Base-by-base conservation (phyloP, 2,113 vertebrate species). In the Oreocharis arfaki region DNA sequence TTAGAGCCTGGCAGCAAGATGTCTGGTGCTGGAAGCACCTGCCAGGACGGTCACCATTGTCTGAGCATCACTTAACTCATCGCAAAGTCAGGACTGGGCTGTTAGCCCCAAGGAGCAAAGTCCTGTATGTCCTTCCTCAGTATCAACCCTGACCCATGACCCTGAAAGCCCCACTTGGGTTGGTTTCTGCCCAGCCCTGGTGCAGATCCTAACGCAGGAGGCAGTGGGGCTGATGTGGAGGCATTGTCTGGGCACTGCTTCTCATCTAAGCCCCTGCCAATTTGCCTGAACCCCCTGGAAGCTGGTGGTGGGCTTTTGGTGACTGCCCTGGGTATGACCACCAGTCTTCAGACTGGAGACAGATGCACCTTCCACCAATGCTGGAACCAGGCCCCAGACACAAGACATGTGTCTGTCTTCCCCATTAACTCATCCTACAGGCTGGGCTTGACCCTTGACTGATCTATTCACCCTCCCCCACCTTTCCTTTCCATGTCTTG, bases 341-440 rank as follows among this genome's bases (percentile, higher is more conserved):
- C 13, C 71, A 57, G 3, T 5, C 13, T 59, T 55, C 3, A 5
- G 41, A 53, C 16, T 22, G 14, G 33, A 64, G 49, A 37, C 13
- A 33, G 28, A 13, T 19, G 52, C 18, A 52, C 6, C 22, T 52
- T 37, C 21, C 47, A 32, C 41, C 12, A 1, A 3, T 24, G 16
- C 47, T 77, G 67, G 46, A 69, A 10, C 4, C 37, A 47, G 18
- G 13, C 39, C 55, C 46, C 42, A 49, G 33, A 8, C 30, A 63
- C 15, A 26, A 26, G 30, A 32, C 1, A 0, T 0, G 7, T 6
- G 3, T 35, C 1, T 0, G 3, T 47, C 52, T 57, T 56, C 49
- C 42, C 57, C 68, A 39, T 5, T 39, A 79, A 13, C 13, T 59
- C 42, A 70, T 81, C 32, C 76, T 20, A 13, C 0, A 0, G 35